Evolutionary conservation across 2,888 invertebrate genomes (phyloP).

Genomic region (Nephrotoma appendiculata): DNA sequence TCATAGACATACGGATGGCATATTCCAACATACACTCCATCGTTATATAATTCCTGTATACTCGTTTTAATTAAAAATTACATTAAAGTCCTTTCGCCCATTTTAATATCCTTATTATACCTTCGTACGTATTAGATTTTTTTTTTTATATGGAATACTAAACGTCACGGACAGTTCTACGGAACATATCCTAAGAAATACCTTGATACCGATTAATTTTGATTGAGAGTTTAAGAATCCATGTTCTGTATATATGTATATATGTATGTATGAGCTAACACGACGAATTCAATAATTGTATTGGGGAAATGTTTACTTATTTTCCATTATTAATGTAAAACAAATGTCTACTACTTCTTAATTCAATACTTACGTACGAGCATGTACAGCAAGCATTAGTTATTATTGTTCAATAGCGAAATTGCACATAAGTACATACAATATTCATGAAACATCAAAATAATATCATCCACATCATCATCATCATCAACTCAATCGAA

Average conservation of each 20-base stretch:
- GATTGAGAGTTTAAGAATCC: too few relatives aligned
- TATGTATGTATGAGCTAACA: too few relatives aligned
- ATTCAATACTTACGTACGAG: not conserved
- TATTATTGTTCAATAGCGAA: not conserved
- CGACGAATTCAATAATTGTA: not conserved
- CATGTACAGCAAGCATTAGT: not conserved
- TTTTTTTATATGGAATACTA: too few relatives aligned
- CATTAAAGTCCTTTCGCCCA: too few relatives aligned
- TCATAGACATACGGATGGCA: too few relatives aligned
- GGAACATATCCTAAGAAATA: too few relatives aligned
- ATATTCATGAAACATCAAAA: not conserved
- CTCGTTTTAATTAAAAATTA: not conserved
- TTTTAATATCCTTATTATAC: too few relatives aligned
- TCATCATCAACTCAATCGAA: not conserved
- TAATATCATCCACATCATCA: not conserved
- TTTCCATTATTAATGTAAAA: too few relatives aligned
- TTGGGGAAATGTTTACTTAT: not conserved
- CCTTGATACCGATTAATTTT: too few relatives aligned
- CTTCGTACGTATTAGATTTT: too few relatives aligned
- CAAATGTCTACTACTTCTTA: not conserved
- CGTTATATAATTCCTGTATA: not conserved
- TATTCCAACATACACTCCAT: not conserved
- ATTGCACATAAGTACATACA: not conserved
- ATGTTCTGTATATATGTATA: too few relatives aligned
- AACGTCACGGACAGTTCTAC: too few relatives aligned